Base-by-base conservation (phyloP, 2,888 invertebrate genomes). In the Galerucella nymphaeae region DNA sequence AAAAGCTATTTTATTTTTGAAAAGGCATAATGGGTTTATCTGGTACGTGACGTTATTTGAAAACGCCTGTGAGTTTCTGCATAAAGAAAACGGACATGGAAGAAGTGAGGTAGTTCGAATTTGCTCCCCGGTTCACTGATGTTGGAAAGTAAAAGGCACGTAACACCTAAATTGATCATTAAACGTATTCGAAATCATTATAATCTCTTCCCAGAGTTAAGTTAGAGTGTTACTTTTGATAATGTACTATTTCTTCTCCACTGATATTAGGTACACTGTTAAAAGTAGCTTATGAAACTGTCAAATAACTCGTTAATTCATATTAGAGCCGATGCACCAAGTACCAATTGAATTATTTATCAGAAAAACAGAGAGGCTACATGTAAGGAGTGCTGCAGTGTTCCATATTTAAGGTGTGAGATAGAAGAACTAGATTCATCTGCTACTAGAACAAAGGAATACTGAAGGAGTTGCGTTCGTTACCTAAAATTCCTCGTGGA, bases 1-100 rank as follows among this genome's bases (percentile, higher is more conserved):
- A 70, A 70, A 70, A 70, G 70, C 70, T 70, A 70, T 70, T 70
- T 70, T 64, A 70, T 70, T 70, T 70, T 70, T 64, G 64, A 70
- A 70, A 70, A 70, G 53, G 70, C 64, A 42, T 55, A 70, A 64
- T 64, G 70, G 70, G 70, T 70, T 70, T 70, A 70, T 70, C 70
- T 70, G 41, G 63, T 70, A 70, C 70, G 70, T 70, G 70, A 70
- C 70, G 70, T 70, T 70, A 57, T 61, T 61, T 23, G 63, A 42
- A 55, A 38, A 20, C 70, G 63, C 63, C 63, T 18, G 63, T 57
- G 70, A 61, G 57, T 70, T 70, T 64, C 70, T 70, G 63, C 70
- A 70, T 70, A 70, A 70, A 70, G 70, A 70, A 63, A 41, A 63
- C 59, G 70, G 70, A 42, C 48, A n/a, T 50, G 50, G 68, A 48